Conservation (phyloP, 2,888 invertebrate species). For the Zygothrica quintamaculata region DNA sequence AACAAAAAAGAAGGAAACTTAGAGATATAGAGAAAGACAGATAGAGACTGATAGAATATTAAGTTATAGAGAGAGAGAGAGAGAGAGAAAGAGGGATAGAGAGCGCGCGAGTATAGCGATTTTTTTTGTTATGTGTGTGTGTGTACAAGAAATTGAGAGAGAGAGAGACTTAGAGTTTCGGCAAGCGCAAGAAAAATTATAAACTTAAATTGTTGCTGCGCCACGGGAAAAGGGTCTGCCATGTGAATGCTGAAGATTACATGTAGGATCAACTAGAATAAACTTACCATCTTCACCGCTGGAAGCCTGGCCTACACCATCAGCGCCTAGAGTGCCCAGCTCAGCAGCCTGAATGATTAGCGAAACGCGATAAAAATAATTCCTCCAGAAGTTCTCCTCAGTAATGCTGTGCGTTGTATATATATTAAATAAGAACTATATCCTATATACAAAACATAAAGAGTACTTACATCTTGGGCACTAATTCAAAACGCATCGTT, state of each 20-base stretch:
- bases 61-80: constrained; percentile 25
- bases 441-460: neutral
- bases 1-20: constrained; percentile 56
- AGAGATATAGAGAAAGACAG: constrained; percentile 58
- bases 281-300: constrained; percentile 85
- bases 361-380: constrained; percentile 99
- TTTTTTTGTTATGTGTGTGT: too few species aligned
- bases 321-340: constrained; percentile 84
- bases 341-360: constrained; percentile 99
- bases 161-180: constrained; percentile 41
- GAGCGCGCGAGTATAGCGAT: constrained; percentile 68
- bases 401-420: constrained; percentile 88
- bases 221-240: constrained; percentile 31
- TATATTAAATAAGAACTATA: constrained; percentile 6
- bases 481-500: constrained; percentile 99
- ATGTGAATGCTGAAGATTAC: constrained; percentile 35
- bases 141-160: constrained; percentile 54
- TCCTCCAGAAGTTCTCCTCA: constrained; percentile 99
- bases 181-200: constrained; percentile 57
- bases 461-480: constrained; percentile 97
- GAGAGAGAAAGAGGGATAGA: constrained; percentile 39
- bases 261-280: constrained; percentile 21
- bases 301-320: constrained; percentile 84
- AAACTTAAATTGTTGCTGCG: constrained; percentile 29
- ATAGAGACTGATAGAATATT: constrained; percentile 11